phyloP scores from a whole-genome alignment of 2,888 invertebrate species.

The Callyntrura sp. region DNA sequence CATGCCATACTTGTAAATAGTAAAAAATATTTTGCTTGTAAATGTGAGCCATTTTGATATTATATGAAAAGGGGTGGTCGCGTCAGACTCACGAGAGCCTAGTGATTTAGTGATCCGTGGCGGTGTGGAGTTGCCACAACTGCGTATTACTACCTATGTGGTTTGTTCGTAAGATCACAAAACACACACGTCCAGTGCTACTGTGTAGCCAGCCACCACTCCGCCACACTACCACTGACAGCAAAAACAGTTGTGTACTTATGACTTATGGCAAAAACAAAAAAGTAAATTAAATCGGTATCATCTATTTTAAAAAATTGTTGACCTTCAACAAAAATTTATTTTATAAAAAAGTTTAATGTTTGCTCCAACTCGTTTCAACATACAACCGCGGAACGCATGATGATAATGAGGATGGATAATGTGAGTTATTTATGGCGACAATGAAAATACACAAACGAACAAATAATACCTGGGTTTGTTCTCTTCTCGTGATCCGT shows the following conservation, averaged over 20 bases:
- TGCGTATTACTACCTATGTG: too few relatives aligned
- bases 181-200: conserved; percentile 40
- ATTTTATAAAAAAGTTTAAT: conserved; percentile 8
- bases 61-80: too few relatives aligned
- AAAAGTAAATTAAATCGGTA: conserved; percentile 5
- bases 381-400: not conserved
- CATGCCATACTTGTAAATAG: too few relatives aligned
- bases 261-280: not conserved
- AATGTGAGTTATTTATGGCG: too few relatives aligned
- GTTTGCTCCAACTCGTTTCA: not conserved
- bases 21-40: too few relatives aligned
- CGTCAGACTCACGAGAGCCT: too few relatives aligned
- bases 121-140: too few relatives aligned
- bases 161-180: conserved; percentile 30
- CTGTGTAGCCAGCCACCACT: not conserved
- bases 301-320: not conserved
- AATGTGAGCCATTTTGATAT: conserved; percentile 2
- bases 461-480: too few relatives aligned
- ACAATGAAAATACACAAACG: too few relatives aligned
- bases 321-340: conserved; percentile 29
- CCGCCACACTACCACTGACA: not conserved
- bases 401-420: too few relatives aligned
- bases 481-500: not conserved
- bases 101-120: too few relatives aligned
- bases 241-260: not conserved